These are phyloP conservation scores for Trididemnum nubilum DNA, from an alignment of 23 tunicate genomes.

Conservation along the genomic window DNA sequence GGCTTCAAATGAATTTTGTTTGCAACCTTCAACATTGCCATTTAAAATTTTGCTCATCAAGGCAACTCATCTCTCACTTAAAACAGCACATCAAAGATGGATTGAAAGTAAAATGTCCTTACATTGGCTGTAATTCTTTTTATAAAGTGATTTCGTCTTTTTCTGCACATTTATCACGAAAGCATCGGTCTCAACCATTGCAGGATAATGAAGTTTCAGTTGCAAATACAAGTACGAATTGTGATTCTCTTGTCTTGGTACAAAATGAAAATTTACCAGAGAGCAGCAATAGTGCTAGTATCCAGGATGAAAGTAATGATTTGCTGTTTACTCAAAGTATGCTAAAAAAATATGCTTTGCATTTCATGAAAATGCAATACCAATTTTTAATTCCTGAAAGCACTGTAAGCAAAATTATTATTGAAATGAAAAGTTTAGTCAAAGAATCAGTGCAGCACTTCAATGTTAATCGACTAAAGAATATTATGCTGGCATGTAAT, in stretches of 20 bases:
- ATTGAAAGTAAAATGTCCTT: not conserved
- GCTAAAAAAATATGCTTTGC: not conserved
- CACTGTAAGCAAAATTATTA: not conserved
- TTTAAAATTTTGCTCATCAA: not conserved
- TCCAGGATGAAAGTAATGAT: not conserved
- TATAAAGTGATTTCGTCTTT: not conserved
- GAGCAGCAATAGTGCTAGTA: not conserved
- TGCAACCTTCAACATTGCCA: not conserved
- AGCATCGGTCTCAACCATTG: not conserved
- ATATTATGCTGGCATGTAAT: not conserved
- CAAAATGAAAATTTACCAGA: not conserved
- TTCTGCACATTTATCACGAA: not conserved
- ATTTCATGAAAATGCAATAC: not conserved
- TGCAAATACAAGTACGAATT: not conserved
- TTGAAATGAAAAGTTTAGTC: not conserved
- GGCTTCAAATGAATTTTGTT: not conserved
- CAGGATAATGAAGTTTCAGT: not conserved
- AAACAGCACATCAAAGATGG: not conserved
- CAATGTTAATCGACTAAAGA: not conserved
- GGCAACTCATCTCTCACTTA: not conserved
- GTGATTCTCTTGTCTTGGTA: not conserved
- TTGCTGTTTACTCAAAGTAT: not conserved
- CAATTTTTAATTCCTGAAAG: not conserved
- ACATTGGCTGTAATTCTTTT: not conserved
- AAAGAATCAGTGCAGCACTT: conserved; percentile 1